Base-by-base conservation (phyloP, 2,113 vertebrate species). In the Caranx ignobilis region DNA sequence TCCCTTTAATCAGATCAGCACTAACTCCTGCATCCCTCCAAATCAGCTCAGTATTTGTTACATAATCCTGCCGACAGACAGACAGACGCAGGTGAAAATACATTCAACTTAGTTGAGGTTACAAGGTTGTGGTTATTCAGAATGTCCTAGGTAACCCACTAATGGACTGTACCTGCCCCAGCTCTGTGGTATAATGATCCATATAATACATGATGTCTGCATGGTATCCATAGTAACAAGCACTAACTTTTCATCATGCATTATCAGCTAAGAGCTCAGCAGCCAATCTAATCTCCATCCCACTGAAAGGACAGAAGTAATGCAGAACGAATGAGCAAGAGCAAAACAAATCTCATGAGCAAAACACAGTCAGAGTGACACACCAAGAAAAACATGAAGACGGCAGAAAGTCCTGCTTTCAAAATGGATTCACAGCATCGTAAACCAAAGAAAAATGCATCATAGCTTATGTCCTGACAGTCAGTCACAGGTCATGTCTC, bases 171-270 rank as follows among this genome's bases (percentile, higher is more conserved):
- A 26, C 57, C 47, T 21, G 11, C 32, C 34, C 56, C 61, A 47
- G 19, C 50, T 64, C 12, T 35, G 2, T 11, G 8, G 12, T 54
- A 11, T 52, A 71, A 82, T 52, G 2, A 2, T 15, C 11, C 47
- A 45, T n/a, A 21, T 59, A 45, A 48, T 56, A 32, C 0, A 1
- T 39, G 31, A 71, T 13, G 39, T 37, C 48, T 57, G 34, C 26
- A 18, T 31, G 60, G 47, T 78, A 47, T 74, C 73, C 73, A 77
- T 77, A 50, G 80, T 57, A 76, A 76, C 76, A 41, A 55, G 47
- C 45, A 7, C 41, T 62, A 48, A 10, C 37, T 76, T 72, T 73
- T 57, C 37, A 65, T 63, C 39, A 13, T 48, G 41, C 32, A 15
- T 76, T 43, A 19, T 39, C n/a, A 50, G 31, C 19, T 12, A 57